Base-by-base conservation (phyloP, 1,140 invertebrate genomes). In the Macrobrachium nipponense region DNA sequence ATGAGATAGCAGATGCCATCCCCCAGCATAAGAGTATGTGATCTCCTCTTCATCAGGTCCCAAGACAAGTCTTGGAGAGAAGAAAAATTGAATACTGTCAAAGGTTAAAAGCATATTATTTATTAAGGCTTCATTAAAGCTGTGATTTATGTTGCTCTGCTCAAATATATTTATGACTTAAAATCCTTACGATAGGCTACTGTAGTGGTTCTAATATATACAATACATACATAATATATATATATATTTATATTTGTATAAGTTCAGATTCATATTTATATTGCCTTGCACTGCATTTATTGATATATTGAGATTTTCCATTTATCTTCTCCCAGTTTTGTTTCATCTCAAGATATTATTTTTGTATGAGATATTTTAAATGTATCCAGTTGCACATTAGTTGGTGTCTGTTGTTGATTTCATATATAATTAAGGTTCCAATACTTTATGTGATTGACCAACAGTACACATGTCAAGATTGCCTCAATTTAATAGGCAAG, bases 1-100 rank as follows among this genome's bases (percentile, higher is more conserved):
- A 82, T 82, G 51, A 82, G 80, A 23, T 82, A 73, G 80, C 62
- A 73, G 75, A 82, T 75, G 72, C 81, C 81, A 75, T 82, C 70
- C 70, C 75, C n/a, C 75, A 82, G 60, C 75, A 58, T 82, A 76
- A 75, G 59, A 61, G 66, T 62, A 59, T 73, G 44, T 58, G 58
- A 61, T 82, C 51, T 10, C 51, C 80, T 59, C 44, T 43, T 62
- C 23, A 75, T 61, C 62, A 61, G 62, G 36, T 36, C 60, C 43
- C 59, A 82, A 82, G 20, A 23, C 36, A 23, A 82, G 8, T 10
- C 12, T 12, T 8, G 7, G 51, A 12, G 12, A 51, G 51, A 12
- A 12, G 12, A 51, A 75, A 43, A 75, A 75, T n/a, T 82, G 81
- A 82, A 75, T 82, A 68, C 66, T n/a, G 58, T 70, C 58, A 78